Base-by-base conservation (phyloP, 1,140 invertebrate genomes). In the Eumaeus atala region DNA sequence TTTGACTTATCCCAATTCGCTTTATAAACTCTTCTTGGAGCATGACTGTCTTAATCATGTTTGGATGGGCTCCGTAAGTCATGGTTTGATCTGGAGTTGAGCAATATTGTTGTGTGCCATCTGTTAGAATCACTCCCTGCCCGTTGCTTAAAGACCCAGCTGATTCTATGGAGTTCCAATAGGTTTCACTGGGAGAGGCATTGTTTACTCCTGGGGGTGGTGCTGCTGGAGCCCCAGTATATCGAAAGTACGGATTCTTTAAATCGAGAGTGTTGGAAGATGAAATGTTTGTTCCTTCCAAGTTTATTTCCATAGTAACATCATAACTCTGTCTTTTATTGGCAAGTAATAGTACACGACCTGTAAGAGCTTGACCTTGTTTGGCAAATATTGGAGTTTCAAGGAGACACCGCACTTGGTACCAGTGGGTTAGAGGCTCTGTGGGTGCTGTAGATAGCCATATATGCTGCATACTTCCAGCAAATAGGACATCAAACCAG, bases 401-500 rank as follows among this genome's bases (percentile, higher is more conserved):
- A 28, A 99, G 78, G 33, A 99, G 89, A 86, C 98, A 99, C 42
- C 98, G 91, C 9, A 99, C 98, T 91, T 99, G 98, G 87, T 99
- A 99, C 98, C 98, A 99, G 87, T 99, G 98, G 34, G 98, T 99
- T 2, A 99, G 88, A n/a, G 98, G 96, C 79, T 99, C 97, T 12
- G 97, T 99, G 0, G 98, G 98, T 7, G 97, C 93, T 16, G 98
- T 99, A n/a, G 97, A 99, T 4, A 99, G 86, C 97, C 98, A 99
- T 50, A 99, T 93, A 54, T 95, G 94, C 73, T 96, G 93, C 58
- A 91, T 92, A 53, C 92, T 93, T 21, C 98, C 98, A 50, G 96
- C 92, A 88, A 99, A 99, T 48, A 97, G 95, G n/a, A 99, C 98
- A 89, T 99, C 98, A 88, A 99, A 99, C 98, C 98, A 99, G 88